phyloP scores from a whole-genome alignment of 2,113 vertebrate genomes.

The Brachyhypopomus occidentalis region DNA sequence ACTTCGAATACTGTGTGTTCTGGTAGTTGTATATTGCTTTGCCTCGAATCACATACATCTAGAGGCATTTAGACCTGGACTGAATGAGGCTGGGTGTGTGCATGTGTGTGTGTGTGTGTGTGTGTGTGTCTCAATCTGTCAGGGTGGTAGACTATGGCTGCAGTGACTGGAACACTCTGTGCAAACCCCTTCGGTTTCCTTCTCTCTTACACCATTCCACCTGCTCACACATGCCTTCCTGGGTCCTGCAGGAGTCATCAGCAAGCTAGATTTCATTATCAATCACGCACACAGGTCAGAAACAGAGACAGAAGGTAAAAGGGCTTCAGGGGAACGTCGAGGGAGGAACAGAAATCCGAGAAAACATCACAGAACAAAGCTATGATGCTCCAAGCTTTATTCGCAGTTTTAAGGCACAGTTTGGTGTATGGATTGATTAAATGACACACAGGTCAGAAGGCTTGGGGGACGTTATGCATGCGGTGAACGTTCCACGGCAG shows the following conservation, averaged over 20 bases:
- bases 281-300: neutral
- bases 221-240: slow-evolving; percentile 3
- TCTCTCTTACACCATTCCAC: slow-evolving; percentile 18
- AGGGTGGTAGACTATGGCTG: slow-evolving; percentile 11
- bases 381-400: slow-evolving; percentile 44
- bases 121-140: slow-evolving; percentile 63
- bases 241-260: neutral
- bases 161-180: no score
- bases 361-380: neutral
- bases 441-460: slow-evolving; percentile 53
- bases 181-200: slow-evolving; percentile 5
- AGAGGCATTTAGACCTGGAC: slow-evolving; percentile 67
- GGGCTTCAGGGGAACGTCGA: no score
- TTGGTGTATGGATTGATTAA: neutral
- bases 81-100: slow-evolving; percentile 73
- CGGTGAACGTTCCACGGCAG: slow-evolving; percentile 62
- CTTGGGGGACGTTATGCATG: slow-evolving; percentile 50
- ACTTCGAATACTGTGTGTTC: slow-evolving; percentile 61
- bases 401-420: slow-evolving; percentile 12
- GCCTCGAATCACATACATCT: slow-evolving; percentile 64
- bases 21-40: slow-evolving; percentile 69
- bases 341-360: neutral
- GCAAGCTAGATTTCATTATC: neutral
- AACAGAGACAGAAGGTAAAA: neutral
- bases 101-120: slow-evolving; percentile 53